These are phyloP conservation scores for Eutrigla gurnardus DNA, from an alignment of 2,797 vertebrate species.

Conservation along the genomic window DNA sequence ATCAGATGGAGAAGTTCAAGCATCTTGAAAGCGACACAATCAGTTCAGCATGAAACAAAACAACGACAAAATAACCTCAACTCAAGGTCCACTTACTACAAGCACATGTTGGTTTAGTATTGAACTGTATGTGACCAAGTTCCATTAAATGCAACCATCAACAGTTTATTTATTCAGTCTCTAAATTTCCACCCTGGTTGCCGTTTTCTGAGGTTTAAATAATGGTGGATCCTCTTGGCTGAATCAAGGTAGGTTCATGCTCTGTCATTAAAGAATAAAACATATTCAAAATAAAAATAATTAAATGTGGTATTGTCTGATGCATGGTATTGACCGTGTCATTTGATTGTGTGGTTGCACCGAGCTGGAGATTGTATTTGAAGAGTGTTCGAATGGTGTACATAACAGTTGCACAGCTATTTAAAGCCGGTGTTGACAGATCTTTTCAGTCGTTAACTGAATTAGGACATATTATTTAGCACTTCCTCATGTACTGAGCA, in stretches of 20 bases:
- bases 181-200: neutral
- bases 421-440: conserved; percentile 25
- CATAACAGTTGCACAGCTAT: conserved; percentile 1
- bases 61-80: neutral
- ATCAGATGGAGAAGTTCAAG: neutral
- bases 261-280: neutral
- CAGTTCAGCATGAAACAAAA: neutral
- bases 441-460: conserved; percentile 14
- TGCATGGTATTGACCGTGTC: neutral
- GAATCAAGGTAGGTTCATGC: neutral
- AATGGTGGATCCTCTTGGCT: neutral
- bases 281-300: neutral
- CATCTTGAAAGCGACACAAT: neutral
- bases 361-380: neutral
- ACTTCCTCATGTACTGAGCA: conserved; percentile 5
- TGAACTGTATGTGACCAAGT: neutral
- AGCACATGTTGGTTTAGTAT: neutral
- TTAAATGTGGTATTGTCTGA: neutral
- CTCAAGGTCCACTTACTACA: neutral
- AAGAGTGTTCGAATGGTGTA: neutral
- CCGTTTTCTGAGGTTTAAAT: neutral
- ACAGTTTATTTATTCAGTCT: neutral
- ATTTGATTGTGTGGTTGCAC: neutral
- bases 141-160: neutral
- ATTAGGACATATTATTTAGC: neutral